Conservation (phyloP, 2,113 vertebrate genomes). For the Misgurnus anguillicaudatus region DNA sequence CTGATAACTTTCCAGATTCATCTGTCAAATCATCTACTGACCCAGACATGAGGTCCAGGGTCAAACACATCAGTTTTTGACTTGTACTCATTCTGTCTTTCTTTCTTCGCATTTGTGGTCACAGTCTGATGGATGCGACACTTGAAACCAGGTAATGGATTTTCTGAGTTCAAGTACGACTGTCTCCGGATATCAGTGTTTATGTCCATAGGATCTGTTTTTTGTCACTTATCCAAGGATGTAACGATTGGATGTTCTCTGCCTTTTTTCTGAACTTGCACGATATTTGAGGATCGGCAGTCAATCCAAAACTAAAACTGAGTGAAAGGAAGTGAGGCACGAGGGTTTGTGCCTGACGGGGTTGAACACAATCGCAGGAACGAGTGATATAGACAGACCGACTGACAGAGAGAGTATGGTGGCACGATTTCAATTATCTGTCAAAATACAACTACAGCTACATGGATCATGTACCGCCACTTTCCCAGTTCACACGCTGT, state of each 20-base stretch:
- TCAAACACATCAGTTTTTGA: conserved; percentile 54
- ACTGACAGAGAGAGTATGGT: background rate
- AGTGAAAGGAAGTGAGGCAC: background rate
- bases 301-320: background rate
- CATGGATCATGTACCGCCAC: conserved; percentile 38
- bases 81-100: conserved; percentile 45
- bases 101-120: conserved; percentile 34
- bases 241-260: background rate
- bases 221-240: background rate
- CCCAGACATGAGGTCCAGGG: conserved; percentile 63
- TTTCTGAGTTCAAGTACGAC: background rate
- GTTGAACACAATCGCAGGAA: background rate
- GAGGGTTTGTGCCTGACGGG: background rate
- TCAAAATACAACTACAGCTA: conserved; percentile 50
- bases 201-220: conserved; percentile 14
- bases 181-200: conserved; percentile 16
- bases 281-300: conserved; percentile 19
- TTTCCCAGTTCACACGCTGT: conserved; percentile 46
- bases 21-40: conserved; percentile 46
- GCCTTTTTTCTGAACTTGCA: conserved; percentile 7
- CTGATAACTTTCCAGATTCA: conserved; percentile 47
- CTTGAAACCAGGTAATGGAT: conserved; percentile 38
- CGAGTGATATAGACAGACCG: background rate
- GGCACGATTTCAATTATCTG: conserved; percentile 13
- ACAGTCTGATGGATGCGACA: conserved; percentile 46